A percentile compares a stretch with the other conserved stretches of the same genome.
phyloP scores from a whole-genome alignment of 2,797 vertebrate genomes.

The Mycteria americana region DNA sequence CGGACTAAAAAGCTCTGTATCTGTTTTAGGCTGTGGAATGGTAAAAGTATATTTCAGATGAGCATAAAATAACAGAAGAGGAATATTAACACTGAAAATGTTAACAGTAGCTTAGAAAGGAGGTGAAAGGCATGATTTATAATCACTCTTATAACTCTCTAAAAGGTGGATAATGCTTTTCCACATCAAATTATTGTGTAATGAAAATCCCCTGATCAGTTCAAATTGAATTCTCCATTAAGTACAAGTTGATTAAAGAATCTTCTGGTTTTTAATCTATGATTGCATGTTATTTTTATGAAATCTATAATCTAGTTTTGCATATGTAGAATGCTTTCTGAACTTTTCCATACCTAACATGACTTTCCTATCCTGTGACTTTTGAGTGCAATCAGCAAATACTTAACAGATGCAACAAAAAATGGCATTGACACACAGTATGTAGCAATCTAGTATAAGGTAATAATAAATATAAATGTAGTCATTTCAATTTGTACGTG shows the following conservation, averaged over 20 bases:
- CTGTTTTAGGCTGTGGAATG: neutral
- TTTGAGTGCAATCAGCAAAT: neutral
- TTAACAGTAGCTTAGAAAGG: neutral
- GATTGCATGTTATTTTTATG: neutral
- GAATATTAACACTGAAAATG: neutral
- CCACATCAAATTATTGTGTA: neutral
- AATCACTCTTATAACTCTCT: neutral
- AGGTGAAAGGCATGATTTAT: neutral
- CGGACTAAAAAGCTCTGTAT: neutral
- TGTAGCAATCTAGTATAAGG: neutral
- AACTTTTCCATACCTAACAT: neutral
- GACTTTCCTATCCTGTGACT: neutral
- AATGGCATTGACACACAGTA: neutral
- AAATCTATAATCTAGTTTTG: neutral
- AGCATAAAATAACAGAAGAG: neutral
- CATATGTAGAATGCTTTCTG: neutral
- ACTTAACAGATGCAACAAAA: neutral
- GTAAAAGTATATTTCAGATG: neutral
- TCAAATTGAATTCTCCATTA: neutral
- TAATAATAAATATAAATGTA: neutral
- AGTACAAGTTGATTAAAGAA: neutral
- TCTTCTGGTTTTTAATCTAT: neutral
- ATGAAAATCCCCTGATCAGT: neutral
- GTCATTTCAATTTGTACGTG: neutral
- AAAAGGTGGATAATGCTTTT: neutral